Percentiles rank a stretch among this genome's conserved stretches.
Conservation (phyloP, 2,113 vertebrate genomes). For the Scytalopus superciliaris region DNA sequence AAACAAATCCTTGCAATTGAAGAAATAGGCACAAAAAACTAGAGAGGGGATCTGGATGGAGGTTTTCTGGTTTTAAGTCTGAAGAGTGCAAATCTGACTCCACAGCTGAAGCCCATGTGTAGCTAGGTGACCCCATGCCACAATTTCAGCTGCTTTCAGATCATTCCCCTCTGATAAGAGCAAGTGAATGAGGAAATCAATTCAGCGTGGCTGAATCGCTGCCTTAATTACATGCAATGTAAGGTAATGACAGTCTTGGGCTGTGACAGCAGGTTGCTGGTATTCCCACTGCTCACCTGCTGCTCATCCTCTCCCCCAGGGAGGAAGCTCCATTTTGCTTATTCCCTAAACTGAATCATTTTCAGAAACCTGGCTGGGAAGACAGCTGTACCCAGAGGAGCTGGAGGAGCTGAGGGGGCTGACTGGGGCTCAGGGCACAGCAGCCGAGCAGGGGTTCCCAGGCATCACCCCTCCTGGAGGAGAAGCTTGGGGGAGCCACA, state of each 20-base stretch:
- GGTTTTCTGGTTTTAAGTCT: background rate
- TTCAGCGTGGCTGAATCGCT: background rate
- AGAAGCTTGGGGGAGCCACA: background rate
- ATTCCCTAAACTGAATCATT: background rate
- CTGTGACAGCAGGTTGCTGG: background rate
- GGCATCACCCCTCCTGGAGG: background rate
- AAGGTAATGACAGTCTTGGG: background rate
- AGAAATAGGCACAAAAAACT: background rate
- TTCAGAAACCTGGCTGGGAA: background rate
- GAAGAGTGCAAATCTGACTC: background rate
- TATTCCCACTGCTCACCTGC: background rate
- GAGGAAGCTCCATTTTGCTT: background rate
- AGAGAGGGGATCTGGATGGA: background rate
- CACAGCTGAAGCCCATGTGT: accelerated
- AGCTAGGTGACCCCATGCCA: background rate
- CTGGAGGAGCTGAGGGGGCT: background rate
- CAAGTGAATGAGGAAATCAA: background rate
- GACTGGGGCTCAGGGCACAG: background rate
- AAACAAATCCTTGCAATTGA: background rate
- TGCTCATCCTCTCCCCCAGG: background rate
- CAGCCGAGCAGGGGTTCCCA: accelerated
- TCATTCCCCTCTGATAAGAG: background rate
- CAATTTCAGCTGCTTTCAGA: background rate
- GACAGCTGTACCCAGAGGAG: background rate
- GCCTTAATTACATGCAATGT: background rate